These are phyloP conservation scores for Loxodonta africana DNA, from an alignment of 2,113 vertebrate genomes.

Conservation along the genomic window DNA sequence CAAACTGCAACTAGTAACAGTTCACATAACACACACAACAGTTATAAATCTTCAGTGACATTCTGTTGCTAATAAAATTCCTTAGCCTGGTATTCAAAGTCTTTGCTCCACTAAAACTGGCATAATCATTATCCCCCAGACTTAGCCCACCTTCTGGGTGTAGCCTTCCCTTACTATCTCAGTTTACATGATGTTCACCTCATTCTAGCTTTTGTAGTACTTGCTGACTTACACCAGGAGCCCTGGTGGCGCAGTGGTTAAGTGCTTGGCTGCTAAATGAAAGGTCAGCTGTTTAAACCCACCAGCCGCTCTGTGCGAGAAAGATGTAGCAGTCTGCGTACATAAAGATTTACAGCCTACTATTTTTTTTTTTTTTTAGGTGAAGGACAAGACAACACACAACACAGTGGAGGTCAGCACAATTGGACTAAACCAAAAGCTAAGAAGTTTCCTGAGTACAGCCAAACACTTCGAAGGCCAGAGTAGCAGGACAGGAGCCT, in stretches of 20 bases:
- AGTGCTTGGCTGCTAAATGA: background rate
- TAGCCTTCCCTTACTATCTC: background rate
- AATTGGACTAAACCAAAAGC: no score
- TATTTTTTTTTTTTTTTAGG: no score
- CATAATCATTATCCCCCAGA: background rate
- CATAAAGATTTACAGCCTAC: background rate
- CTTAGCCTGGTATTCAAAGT: conserved; percentile 40
- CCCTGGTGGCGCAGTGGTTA: background rate
- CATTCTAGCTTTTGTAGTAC: background rate
- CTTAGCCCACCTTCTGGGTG: background rate
- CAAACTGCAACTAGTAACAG: background rate
- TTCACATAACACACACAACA: conserved; percentile 24
- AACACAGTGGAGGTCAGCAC: no score
- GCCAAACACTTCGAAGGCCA: no score
- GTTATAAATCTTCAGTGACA: background rate
- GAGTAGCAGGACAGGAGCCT: no score
- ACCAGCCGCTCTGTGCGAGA: background rate
- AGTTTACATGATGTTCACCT: background rate
- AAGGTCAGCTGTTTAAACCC: background rate
- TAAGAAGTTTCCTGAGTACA: no score
- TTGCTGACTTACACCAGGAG: background rate
- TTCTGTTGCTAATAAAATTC: conserved; percentile 23
- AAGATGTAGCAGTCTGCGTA: background rate
- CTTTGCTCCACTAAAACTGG: conserved; percentile 23
- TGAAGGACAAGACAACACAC: no score